phyloP scores from a whole-genome alignment of 2,113 vertebrate species.

The Symphodus melops region DNA sequence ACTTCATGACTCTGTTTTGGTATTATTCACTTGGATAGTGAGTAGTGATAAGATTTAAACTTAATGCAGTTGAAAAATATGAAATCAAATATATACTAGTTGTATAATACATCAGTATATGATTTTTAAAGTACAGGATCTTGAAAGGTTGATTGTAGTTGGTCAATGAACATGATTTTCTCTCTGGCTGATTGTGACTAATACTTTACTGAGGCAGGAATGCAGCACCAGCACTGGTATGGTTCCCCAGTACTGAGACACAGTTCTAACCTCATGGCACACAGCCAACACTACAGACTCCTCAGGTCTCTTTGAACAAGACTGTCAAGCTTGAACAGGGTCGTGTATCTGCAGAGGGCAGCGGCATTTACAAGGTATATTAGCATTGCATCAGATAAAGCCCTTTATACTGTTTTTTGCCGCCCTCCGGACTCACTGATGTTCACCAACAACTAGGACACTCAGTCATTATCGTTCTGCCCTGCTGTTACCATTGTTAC shows the following conservation, averaged over 20 bases:
- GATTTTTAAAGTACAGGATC: neutral
- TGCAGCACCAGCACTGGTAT: neutral
- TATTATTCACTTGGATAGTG: no score
- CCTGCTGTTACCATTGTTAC: constrained; percentile 18
- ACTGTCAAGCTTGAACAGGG: constrained; percentile 16
- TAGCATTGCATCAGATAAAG: constrained; percentile 55
- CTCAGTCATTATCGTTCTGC: constrained; percentile 53
- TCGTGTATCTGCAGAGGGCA: constrained; percentile 40
- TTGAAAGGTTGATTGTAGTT: neutral
- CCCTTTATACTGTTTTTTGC: constrained; percentile 33
- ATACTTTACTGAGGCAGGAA: constrained; percentile 5
- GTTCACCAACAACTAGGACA: constrained; percentile 55
- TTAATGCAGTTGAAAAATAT: no score
- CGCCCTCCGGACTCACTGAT: constrained; percentile 50
- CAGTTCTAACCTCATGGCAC: constrained; percentile 28
- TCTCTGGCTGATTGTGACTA: neutral
- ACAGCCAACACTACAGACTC: constrained; percentile 29
- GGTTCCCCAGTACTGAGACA: constrained; percentile 11
- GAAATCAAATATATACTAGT: no score
- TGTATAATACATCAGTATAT: neutral
- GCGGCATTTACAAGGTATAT: constrained; percentile 56
- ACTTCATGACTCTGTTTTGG: no score
- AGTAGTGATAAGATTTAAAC: no score
- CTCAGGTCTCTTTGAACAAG: constrained; percentile 42
- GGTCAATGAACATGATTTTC: constrained; percentile 7